Evolutionary conservation across 2,888 invertebrate species (phyloP).

Genomic region (Epinotia ramella): DNA sequence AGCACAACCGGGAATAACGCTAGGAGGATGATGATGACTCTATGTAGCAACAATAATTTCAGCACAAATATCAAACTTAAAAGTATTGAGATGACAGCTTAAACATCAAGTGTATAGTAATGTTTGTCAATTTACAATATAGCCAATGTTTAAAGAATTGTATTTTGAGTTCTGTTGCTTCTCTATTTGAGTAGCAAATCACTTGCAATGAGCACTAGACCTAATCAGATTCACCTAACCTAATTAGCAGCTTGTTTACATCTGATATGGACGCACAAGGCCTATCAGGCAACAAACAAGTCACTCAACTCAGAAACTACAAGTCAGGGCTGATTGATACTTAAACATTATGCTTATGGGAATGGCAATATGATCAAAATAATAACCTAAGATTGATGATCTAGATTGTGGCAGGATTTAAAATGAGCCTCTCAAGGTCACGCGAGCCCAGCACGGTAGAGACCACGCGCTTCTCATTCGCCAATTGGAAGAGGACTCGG

Average conservation of each 20-base stretch:
- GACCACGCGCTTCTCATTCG: neutral
- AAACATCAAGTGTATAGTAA: neutral
- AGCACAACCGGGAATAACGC: no score
- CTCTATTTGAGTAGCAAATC: neutral
- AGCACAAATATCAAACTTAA: neutral
- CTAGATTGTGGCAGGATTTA: neutral
- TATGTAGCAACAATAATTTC: neutral
- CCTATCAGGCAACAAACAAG: neutral
- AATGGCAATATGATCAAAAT: conserved; percentile 16
- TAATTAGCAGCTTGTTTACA: conserved; percentile 41
- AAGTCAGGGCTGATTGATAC: conserved; percentile 8
- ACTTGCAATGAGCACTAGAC: neutral
- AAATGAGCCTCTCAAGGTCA: conserved; percentile 30
- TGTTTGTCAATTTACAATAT: neutral
- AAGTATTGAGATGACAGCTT: neutral
- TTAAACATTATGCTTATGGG: conserved; percentile 29
- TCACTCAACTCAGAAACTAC: neutral
- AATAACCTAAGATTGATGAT: conserved; percentile 13
- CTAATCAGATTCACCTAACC: conserved; percentile 27
- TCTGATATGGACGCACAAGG: conserved; percentile 17
- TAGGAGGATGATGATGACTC: no score
- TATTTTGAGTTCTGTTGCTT: neutral
- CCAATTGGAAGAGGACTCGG: conserved; percentile 22
- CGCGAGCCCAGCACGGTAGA: neutral
- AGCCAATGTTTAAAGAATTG: neutral